A percentile compares a stretch with the other conserved stretches of the same genome.
These are phyloP conservation scores for Hestina assimilis DNA, from an alignment of 1,140 invertebrate species.

Conservation along the genomic window DNA sequence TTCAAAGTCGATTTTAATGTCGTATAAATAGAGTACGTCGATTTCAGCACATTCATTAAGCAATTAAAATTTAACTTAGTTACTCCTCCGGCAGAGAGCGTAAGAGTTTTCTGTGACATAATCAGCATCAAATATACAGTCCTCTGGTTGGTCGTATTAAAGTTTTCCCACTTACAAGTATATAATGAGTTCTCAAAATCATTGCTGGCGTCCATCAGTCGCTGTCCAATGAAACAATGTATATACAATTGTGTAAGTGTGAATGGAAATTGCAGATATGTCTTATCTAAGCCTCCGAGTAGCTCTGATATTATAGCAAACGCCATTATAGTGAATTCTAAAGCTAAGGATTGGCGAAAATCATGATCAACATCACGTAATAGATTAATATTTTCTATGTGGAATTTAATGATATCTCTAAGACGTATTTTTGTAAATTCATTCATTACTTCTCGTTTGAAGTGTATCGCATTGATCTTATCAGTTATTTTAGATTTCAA, in stretches of 20 bases:
- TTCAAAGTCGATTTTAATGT: slow-evolving; percentile 36
- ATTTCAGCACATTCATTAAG: slow-evolving; percentile 41
- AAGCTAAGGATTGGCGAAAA: slow-evolving; percentile 28
- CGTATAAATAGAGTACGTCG: slow-evolving; percentile 46
- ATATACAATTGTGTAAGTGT: slow-evolving; percentile 39
- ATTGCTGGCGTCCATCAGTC: slow-evolving; percentile 41
- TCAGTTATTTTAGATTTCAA: slow-evolving; percentile 1
- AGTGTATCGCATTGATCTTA: background rate
- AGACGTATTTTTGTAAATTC: slow-evolving; percentile 32
- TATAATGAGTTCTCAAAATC: slow-evolving; percentile 37
- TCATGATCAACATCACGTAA: slow-evolving; percentile 28
- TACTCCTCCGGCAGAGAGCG: slow-evolving; percentile 43
- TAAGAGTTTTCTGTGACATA: slow-evolving; percentile 47
- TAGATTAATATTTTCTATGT: slow-evolving; percentile 34
- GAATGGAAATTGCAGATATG: slow-evolving; percentile 48
- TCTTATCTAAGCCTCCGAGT: slow-evolving; percentile 47
- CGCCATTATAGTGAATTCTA: slow-evolving; percentile 36
- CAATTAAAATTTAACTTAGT: slow-evolving; percentile 33
- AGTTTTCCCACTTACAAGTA: slow-evolving; percentile 49
- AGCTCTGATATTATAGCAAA: slow-evolving; percentile 43
- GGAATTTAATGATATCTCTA: slow-evolving; percentile 31
- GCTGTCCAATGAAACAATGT: slow-evolving; percentile 48
- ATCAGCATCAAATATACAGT: slow-evolving; percentile 40
- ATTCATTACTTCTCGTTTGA: slow-evolving; percentile 29
- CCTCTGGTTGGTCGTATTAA: slow-evolving; percentile 40